Evolutionary conservation across 2,888 invertebrate genomes (phyloP), one percentile per base, ranked within the genome.

Genomic region (Dicyrtoma fusca): DNA sequence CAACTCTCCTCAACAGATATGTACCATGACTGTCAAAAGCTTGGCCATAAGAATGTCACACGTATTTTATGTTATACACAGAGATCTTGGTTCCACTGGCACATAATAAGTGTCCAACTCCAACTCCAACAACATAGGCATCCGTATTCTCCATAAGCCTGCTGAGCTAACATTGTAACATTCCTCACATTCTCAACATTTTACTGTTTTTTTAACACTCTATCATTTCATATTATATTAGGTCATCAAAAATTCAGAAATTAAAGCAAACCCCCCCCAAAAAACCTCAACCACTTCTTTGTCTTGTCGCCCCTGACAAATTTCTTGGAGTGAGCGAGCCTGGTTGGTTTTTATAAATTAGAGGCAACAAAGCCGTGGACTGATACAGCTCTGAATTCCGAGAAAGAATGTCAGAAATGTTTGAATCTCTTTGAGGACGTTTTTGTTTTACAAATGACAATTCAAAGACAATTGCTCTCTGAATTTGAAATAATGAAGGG

Each of bases 41-140:
- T 14, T 57, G 26, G 53, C 53, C 53, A 66, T 53, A 66, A 51
- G 65, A 65, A 65, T 65, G 65, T 65, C 65, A 65, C 65, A 65
- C 42, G 44, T 66, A 53, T 66, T 66, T 63, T 65, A 66, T 66
- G 55, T 21, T 14, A 19, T 2, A 44, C 34, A 53, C 57, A 57
- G 66, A 5, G 66, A 5, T 51, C 61, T 44, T 34, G 44, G 61
- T 61, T 61, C n/a, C n/a, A n/a, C n/a, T n/a, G n/a, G 19, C 61
- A 61, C 61, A 44, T 61, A 34, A 34, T 34, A 34, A 34, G 34
- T 34, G 34, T 34, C 34, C 34, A 34, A 34, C 3, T 5, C 42
- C 44, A 44, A 34, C 25, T 34, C 3, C 34, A 34, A 34, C 34
- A 3, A 34, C 34, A 34, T 34, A n/a, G n/a, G n/a, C n/a, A 34